Conservation (phyloP, 2,888 invertebrate species). For the Drosophila recens region DNA sequence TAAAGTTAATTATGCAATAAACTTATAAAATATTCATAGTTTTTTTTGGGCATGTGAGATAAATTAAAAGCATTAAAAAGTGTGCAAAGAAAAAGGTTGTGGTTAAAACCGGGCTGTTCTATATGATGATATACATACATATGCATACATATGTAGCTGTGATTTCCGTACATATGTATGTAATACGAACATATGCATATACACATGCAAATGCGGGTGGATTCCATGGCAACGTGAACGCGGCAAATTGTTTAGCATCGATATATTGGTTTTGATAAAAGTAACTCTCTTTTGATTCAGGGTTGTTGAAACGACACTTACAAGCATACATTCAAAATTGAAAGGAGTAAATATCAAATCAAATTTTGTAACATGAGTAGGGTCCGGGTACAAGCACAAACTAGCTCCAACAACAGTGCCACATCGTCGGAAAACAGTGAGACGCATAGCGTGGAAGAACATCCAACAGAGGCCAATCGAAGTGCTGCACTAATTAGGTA, state of each 20-base stretch:
- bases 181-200: neutral
- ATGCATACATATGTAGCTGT: too few species aligned
- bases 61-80: neutral
- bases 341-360: constrained; percentile 45
- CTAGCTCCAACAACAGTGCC: constrained; percentile 76
- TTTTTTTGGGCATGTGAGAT: neutral
- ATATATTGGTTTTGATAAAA: constrained; percentile 64
- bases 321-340: constrained; percentile 52
- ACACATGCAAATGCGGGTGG: neutral
- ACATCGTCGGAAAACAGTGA: constrained; percentile 84
- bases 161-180: neutral
- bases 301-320: constrained; percentile 36
- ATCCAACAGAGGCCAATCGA: constrained; percentile 43
- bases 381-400: constrained; percentile 45
- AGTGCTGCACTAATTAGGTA: constrained; percentile 63
- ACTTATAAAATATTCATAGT: neutral
- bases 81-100: neutral
- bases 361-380: constrained; percentile 56
- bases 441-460: constrained; percentile 82
- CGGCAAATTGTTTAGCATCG: constrained; percentile 63
- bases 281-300: constrained; percentile 31
- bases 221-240: constrained; percentile 54
- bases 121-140: too few species aligned
- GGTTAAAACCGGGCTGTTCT: neutral
- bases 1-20: constrained; percentile 16